Percentiles rank a stretch among this genome's conserved stretches.
These are phyloP conservation scores for Silurus meridionalis DNA, from an alignment of 2,113 vertebrate genomes.

Conservation along the genomic window DNA sequence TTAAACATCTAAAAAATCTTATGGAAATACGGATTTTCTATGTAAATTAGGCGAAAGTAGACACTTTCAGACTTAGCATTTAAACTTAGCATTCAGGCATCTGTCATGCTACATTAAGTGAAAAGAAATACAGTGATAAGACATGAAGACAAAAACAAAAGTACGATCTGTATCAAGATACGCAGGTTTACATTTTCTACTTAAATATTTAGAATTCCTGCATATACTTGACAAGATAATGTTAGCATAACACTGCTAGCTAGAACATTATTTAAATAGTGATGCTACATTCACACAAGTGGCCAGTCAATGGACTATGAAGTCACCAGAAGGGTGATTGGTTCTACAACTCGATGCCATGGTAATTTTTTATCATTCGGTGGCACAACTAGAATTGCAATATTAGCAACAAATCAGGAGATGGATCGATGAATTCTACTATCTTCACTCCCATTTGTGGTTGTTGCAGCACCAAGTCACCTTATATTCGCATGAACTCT, in stretches of 20 bases:
- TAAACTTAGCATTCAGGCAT: neutral
- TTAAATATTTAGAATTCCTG: neutral
- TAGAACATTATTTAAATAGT: neutral
- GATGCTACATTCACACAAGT: no score
- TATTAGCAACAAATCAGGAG: no score
- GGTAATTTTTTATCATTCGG: no score
- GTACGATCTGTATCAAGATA: neutral
- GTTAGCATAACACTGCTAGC: neutral
- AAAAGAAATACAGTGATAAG: neutral
- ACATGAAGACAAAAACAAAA: neutral
- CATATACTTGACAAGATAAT: neutral
- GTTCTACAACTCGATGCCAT: no score
- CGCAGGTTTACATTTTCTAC: neutral
- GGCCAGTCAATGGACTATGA: no score
- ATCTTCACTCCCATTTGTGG: no score
- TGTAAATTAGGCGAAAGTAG: neutral
- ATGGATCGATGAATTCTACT: no score
- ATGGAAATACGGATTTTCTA: neutral
- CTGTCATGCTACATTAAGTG: neutral
- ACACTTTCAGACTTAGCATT: neutral
- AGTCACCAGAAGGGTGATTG: no score
- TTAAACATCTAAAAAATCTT: neutral
- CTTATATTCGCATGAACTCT: no score
- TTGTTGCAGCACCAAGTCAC: no score
- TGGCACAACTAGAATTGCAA: no score